These are phyloP conservation scores for Plusia festucae DNA, from an alignment of 2,888 invertebrate genomes.

Conservation along the genomic window DNA sequence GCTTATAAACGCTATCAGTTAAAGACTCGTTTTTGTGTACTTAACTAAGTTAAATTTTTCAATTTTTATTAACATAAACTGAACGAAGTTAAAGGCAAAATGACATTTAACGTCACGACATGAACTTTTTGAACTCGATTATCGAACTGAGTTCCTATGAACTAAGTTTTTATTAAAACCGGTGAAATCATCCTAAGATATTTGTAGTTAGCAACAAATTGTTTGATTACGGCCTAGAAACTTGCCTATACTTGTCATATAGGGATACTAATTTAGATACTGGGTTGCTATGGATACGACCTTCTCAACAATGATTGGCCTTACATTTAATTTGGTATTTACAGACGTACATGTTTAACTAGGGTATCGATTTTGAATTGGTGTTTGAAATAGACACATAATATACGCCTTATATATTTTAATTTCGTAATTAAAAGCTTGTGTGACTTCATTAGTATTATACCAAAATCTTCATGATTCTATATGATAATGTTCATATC, in stretches of 20 bases:
- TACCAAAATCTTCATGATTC: too few relatives aligned
- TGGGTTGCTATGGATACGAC: background rate
- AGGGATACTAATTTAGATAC: background rate
- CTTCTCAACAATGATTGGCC: background rate
- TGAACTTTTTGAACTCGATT: too few relatives aligned
- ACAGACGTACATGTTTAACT: background rate
- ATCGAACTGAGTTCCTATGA: background rate
- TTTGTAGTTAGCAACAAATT: background rate
- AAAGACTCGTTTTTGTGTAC: background rate
- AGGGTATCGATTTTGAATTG: background rate
- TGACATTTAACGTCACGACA: too few relatives aligned
- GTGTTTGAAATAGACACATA: background rate
- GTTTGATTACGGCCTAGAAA: constrained; percentile 3
- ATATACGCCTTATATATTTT: too few relatives aligned
- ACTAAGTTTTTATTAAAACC: background rate
- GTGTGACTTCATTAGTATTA: too few relatives aligned
- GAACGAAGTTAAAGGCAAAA: too few relatives aligned
- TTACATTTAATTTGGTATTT: background rate
- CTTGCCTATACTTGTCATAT: constrained; percentile 7
- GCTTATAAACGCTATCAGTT: background rate
- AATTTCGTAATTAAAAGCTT: too few relatives aligned
- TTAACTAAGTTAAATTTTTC: too few relatives aligned
- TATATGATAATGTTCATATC: too few relatives aligned
- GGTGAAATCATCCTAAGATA: background rate
- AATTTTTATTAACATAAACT: too few relatives aligned